These are phyloP conservation scores for Muscicapa adusta DNA, from an alignment of 2,113 vertebrate species.

Conservation along the genomic window DNA sequence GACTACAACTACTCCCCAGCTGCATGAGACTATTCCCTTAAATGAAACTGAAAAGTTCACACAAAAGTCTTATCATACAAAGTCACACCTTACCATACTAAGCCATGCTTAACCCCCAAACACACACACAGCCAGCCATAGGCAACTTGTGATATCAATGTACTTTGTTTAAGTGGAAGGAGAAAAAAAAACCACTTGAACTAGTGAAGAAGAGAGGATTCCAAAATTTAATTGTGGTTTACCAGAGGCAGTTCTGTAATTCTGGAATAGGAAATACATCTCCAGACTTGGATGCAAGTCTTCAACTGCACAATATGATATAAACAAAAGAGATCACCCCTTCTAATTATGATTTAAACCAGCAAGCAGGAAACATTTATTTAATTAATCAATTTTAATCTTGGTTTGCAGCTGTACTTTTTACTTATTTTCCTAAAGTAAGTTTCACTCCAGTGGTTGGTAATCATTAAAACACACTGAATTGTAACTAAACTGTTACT, in stretches of 20 bases:
- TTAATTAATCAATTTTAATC: slow-evolving; percentile 63
- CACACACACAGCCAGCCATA: background rate
- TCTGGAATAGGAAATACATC: background rate
- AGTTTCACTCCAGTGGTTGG: slow-evolving; percentile 13
- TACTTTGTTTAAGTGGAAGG: background rate
- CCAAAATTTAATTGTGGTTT: background rate
- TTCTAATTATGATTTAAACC: slow-evolving; percentile 51
- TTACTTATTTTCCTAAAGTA: slow-evolving; percentile 30
- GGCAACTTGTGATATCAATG: background rate
- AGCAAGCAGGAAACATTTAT: slow-evolving; percentile 53
- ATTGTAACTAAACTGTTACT: slow-evolving; percentile 20
- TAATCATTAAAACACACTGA: slow-evolving; percentile 33
- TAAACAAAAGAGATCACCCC: slow-evolving; percentile 30
- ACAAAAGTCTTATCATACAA: background rate
- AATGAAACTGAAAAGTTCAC: background rate
- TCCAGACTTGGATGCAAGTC: background rate
- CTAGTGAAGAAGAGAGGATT: background rate
- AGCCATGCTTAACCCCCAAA: background rate
- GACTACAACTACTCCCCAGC: background rate
- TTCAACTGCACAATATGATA: background rate
- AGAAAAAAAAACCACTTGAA: background rate
- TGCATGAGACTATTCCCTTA: background rate
- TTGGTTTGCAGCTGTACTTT: slow-evolving; percentile 43
- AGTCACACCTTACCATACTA: background rate
- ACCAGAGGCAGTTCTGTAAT: background rate